Evolutionary conservation across 1,140 invertebrate genomes (phyloP).

Genomic region (Apis laboriosa): DNA sequence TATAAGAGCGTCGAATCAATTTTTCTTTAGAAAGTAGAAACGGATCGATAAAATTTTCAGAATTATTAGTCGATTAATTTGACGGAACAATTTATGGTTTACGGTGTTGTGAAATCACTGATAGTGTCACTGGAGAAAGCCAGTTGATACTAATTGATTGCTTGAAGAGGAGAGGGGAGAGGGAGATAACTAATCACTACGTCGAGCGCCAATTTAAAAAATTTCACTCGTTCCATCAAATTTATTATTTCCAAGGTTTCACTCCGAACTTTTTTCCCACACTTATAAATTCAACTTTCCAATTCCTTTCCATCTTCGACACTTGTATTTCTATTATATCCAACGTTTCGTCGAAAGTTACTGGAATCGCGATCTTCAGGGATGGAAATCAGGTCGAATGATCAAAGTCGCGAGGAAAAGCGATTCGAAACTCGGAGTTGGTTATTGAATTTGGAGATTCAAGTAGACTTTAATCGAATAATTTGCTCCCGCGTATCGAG

Average conservation of each 20-base stretch:
- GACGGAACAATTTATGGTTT: not conserved
- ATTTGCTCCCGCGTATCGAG: slow-evolving; percentile 1
- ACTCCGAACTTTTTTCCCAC: not conserved
- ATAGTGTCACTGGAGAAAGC: not conserved
- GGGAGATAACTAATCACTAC: not conserved
- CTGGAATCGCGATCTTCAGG: too few species aligned
- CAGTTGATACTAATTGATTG: not conserved
- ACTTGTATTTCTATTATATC: not conserved
- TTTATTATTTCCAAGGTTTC: not conserved
- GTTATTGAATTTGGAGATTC: not conserved
- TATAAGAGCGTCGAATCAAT: too few species aligned
- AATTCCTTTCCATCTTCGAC: too few species aligned
- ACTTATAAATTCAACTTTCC: not conserved
- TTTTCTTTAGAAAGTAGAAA: too few species aligned
- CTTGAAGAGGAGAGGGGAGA: too few species aligned
- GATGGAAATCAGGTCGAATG: not conserved
- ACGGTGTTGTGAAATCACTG: not conserved
- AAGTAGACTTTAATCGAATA: not conserved
- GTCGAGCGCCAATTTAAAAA: not conserved
- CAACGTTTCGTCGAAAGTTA: too few species aligned
- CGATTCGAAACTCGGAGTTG: not conserved
- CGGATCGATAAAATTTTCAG: too few species aligned
- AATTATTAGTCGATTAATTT: too few species aligned
- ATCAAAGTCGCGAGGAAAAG: not conserved
- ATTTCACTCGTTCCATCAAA: not conserved